Evolutionary conservation across 2,113 vertebrate species (phyloP), one percentile per base, ranked within the genome.

Genomic region (Salvelinus namaycush): DNA sequence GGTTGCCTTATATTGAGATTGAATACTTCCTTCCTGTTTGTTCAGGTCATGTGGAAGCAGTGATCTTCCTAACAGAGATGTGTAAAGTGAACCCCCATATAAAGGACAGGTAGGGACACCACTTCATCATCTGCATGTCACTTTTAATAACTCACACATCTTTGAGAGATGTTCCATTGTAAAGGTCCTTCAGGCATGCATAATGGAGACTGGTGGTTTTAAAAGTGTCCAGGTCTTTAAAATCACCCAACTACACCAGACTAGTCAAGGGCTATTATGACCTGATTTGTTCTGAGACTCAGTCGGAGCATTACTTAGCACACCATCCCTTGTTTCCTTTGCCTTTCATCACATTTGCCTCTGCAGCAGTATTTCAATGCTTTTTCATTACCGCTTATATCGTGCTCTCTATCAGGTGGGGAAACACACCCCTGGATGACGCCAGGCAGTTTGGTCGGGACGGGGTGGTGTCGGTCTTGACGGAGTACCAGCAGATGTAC

Each of bases 381-480:
- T 77, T 44, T 4, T 76, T 62, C 1, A n/a, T 66, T 20, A 12
- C 67, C 20, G 12, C 72, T 71, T 1, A 1, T 5, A 57, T 70
- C 11, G 76, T 9, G 2, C 39, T n/a, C 72, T 82, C 9, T 68
- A 62, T 84, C 83, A 96, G 96, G 86, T 97, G 96, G 96, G 95
- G 95, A 12, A 97, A 96, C 87, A 95, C 92, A 24, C 92, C 96
- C 6, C 77, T 97, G 27, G 94, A 96, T 78, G 96, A 97, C 13
- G 95, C 95, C 68, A 81, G 93, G 70, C 93, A 95, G 83, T 96
- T 97, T 87, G 91, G 93, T 68, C 92, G 95, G 72, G 77, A 91
- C 26, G 91, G 87, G 13, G 83, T 96, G 69, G 92, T 90, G 48
- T 91, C 95, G 11, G 59, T 94, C 26, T 91, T 97, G 77, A 92